Conservation (phyloP, 2,888 invertebrate genomes). For the Mamestra brassicae region DNA sequence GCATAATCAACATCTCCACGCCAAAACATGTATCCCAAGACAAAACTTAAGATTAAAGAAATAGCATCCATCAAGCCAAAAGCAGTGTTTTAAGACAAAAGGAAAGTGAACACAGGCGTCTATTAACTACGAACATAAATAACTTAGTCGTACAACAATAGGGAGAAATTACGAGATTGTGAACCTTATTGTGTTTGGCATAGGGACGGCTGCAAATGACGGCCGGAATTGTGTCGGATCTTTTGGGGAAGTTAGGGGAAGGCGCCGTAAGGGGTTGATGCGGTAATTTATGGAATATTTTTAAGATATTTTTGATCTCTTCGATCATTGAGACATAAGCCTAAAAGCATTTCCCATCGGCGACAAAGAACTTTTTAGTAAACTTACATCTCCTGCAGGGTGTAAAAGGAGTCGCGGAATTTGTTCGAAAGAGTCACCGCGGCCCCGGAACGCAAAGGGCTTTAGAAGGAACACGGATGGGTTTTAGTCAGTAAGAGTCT, state of each 20-base stretch:
- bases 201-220: conserved; percentile 65
- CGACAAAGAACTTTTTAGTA: no score
- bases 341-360: no score
- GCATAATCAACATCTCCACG: background rate
- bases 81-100: conserved; percentile 63
- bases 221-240: conserved; percentile 58
- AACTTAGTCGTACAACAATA: conserved; percentile 66
- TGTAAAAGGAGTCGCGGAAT: no score
- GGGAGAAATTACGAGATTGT: conserved; percentile 47
- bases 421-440: no score
- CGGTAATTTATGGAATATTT: conserved; percentile 46
- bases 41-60: conserved; percentile 65
- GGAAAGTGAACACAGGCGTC: conserved; percentile 64
- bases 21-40: conserved; percentile 41
- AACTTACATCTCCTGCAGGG: no score
- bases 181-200: conserved; percentile 52
- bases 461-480: no score
- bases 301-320: background rate
- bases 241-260: conserved; percentile 50
- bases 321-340: background rate
- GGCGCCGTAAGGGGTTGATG: conserved; percentile 26
- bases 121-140: conserved; percentile 73
- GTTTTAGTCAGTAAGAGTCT: no score
- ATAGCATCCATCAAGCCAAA: conserved; percentile 67
- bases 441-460: no score